Percentiles rank a stretch among this genome's conserved stretches.
These are phyloP conservation scores for Folsomia manolachei DNA, from an alignment of 2,888 invertebrate species.

Conservation along the genomic window DNA sequence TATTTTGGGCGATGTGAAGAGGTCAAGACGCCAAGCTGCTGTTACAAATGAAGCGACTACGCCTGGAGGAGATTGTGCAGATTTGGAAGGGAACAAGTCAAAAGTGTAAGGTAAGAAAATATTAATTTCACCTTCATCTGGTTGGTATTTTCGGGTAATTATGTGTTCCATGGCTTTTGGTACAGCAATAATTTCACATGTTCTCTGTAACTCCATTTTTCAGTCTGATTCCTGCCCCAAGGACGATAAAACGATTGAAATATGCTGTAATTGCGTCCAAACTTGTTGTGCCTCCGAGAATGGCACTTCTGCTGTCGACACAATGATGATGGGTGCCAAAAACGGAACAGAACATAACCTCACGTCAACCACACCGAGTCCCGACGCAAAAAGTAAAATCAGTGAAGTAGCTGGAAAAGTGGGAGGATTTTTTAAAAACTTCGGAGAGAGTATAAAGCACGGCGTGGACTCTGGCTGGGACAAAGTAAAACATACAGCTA, in stretches of 20 bases:
- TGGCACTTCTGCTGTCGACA: background rate
- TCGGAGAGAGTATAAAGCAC: constrained; percentile 4
- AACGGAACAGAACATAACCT: background rate
- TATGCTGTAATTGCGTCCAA: constrained; percentile 28
- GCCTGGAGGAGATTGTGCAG: no score
- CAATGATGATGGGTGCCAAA: background rate
- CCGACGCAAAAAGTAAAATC: background rate
- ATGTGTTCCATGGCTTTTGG: no score
- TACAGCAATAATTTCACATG: no score
- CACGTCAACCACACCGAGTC: background rate
- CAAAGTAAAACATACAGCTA: background rate
- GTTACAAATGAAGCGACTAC: no score
- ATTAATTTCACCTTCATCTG: no score
- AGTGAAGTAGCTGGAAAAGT: background rate
- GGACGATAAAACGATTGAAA: constrained; percentile 20
- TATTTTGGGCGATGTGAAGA: no score
- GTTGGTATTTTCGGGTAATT: no score
- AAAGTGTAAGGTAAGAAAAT: no score
- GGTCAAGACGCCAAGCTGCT: no score
- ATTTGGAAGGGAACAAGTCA: no score
- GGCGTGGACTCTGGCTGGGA: background rate
- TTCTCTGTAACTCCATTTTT: no score
- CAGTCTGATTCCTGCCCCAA: constrained; percentile 16
- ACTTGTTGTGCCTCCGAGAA: constrained; percentile 16
- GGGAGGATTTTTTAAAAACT: constrained; percentile 15